Evolutionary conservation across 2,113 vertebrate species (phyloP).

Genomic region (Grammomys surdaster): DNA sequence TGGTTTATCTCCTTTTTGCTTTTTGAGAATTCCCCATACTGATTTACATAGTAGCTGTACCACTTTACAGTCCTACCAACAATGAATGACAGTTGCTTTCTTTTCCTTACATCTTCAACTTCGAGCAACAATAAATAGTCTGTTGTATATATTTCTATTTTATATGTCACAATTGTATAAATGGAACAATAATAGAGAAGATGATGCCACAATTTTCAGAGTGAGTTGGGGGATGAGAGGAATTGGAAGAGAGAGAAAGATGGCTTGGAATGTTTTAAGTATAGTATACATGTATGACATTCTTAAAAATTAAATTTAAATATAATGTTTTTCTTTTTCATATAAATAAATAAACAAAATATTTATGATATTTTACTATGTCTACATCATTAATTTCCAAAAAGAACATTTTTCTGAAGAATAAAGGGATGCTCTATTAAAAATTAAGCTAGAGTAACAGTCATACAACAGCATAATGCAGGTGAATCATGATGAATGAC

Average conservation of each 20-base stretch:
- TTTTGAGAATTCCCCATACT: background rate
- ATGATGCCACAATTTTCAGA: background rate
- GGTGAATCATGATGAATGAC: background rate
- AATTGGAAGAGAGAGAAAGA: background rate
- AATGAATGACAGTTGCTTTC: background rate
- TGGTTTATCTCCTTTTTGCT: background rate
- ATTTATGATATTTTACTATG: too few species aligned
- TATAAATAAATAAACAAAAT: too few species aligned
- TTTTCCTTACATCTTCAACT: background rate
- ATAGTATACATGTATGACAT: background rate
- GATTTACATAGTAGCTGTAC: background rate
- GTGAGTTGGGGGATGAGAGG: background rate
- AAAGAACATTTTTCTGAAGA: background rate
- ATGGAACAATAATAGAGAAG: background rate
- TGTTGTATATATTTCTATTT: background rate
- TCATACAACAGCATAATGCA: background rate
- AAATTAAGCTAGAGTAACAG: background rate
- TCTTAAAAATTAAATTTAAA: background rate
- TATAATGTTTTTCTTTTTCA: background rate
- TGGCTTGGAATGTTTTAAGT: background rate
- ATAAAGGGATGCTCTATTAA: background rate
- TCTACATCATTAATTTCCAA: background rate
- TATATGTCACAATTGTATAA: background rate
- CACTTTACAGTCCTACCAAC: background rate
- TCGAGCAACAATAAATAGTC: background rate